Conservation (phyloP, 2,113 vertebrate species). For the Holacanthus passer region DNA sequence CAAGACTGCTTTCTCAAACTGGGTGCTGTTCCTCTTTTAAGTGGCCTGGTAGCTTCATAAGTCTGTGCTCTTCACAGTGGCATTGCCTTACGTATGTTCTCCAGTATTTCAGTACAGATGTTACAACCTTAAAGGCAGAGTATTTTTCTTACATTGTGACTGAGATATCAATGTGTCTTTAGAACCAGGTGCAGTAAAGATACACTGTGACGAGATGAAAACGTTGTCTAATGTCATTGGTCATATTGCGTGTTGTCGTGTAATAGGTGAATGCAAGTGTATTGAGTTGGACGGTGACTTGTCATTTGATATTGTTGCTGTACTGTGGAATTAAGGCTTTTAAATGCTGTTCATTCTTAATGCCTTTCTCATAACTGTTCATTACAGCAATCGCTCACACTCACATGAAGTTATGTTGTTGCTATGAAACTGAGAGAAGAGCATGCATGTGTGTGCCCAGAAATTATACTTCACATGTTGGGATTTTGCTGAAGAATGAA, state of each 20-base stretch:
- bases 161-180: not conserved
- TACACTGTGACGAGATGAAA: constrained; percentile 48
- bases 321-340: constrained; percentile 27
- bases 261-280: constrained; percentile 2
- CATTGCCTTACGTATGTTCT: constrained; percentile 42
- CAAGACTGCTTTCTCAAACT: not conserved
- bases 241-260: not conserved
- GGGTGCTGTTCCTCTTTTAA: constrained; percentile 42
- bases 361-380: constrained; percentile 7
- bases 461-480: not conserved
- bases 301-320: not conserved
- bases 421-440: constrained; percentile 7
- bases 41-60: constrained; percentile 1
- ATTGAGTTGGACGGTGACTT: not conserved
- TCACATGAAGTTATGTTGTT: not conserved
- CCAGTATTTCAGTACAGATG: constrained; percentile 14
- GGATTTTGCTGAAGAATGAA: not conserved
- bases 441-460: constrained; percentile 7
- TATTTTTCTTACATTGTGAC: constrained; percentile 22
- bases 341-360: constrained; percentile 23
- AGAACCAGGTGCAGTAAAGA: constrained; percentile 24
- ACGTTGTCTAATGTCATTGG: constrained; percentile 2
- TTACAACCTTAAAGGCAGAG: constrained; percentile 10
- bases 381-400: not conserved
- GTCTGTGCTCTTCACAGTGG: constrained; percentile 30